Percentiles rank a stretch among this genome's conserved stretches.
phyloP scores from a whole-genome alignment of 2,113 vertebrate genomes.

The Anser cygnoides region DNA sequence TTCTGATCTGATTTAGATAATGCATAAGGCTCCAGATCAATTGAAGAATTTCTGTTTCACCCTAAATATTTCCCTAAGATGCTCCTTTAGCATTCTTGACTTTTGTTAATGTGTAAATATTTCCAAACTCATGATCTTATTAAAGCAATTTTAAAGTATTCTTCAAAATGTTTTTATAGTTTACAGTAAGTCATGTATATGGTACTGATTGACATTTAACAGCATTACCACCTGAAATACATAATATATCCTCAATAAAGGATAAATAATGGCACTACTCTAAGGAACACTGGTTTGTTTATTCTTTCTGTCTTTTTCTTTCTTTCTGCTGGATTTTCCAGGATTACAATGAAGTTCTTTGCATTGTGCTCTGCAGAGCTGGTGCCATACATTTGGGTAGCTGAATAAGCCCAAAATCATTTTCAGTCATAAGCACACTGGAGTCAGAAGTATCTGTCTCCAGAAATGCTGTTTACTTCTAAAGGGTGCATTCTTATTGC shows the following conservation, averaged over 20 bases:
- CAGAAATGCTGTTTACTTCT: background rate
- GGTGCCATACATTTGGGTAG: background rate
- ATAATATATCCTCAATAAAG: background rate
- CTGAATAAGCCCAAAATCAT: background rate
- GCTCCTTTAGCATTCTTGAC: background rate
- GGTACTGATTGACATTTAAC: background rate
- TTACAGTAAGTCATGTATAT: background rate
- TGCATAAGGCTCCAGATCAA: background rate
- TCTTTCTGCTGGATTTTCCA: background rate
- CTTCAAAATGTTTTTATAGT: background rate
- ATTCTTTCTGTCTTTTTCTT: background rate
- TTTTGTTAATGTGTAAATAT: background rate
- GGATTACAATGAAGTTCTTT: background rate
- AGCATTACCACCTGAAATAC: background rate
- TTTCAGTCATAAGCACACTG: rapidly evolving
- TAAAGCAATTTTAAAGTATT: background rate
- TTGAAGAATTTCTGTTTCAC: background rate
- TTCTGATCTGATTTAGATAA: background rate
- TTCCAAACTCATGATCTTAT: background rate
- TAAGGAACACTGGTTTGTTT: background rate
- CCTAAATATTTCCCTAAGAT: background rate
- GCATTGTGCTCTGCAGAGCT: background rate
- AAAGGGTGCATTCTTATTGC: background rate
- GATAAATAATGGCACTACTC: background rate
- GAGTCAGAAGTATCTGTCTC: background rate